Conservation (phyloP, 1,140 invertebrate species). For the Listronotus bonariensis region DNA sequence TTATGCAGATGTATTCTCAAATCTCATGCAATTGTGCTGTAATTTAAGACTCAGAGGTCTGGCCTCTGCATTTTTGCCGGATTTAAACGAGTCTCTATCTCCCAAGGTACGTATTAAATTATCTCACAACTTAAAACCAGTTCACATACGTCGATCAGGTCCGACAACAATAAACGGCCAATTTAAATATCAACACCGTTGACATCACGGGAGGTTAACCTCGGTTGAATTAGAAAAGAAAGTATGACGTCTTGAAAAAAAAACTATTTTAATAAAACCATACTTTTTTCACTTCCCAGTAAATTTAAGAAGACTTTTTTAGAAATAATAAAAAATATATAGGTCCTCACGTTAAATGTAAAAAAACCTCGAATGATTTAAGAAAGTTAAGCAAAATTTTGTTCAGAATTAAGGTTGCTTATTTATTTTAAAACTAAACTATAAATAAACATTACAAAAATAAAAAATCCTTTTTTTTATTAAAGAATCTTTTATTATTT, state of each 20-base stretch:
- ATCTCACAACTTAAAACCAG: conserved; percentile 46
- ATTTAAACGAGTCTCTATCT: conserved; percentile 47
- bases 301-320: too few species aligned
- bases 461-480: too few species aligned
- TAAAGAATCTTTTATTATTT: too few species aligned
- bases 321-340: too few species aligned
- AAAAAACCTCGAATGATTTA: too few species aligned
- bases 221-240: neutral
- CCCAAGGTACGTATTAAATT: conserved; percentile 45
- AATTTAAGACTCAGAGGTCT: conserved; percentile 50
- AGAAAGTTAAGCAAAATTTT: too few species aligned
- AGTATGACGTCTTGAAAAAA: neutral
- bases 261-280: too few species aligned
- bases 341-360: too few species aligned
- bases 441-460: too few species aligned
- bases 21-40: conserved; percentile 55
- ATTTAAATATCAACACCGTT: conserved; percentile 26
- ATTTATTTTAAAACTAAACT: too few species aligned
- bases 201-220: conserved; percentile 10
- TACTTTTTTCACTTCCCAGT: too few species aligned
- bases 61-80: conserved; percentile 46
- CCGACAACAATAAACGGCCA: conserved; percentile 40
- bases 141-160: conserved; percentile 43
- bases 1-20: conserved; percentile 54
- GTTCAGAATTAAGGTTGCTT: too few species aligned